Conservation (phyloP, 2,888 invertebrate species). For the Pilophorus perplexus region DNA sequence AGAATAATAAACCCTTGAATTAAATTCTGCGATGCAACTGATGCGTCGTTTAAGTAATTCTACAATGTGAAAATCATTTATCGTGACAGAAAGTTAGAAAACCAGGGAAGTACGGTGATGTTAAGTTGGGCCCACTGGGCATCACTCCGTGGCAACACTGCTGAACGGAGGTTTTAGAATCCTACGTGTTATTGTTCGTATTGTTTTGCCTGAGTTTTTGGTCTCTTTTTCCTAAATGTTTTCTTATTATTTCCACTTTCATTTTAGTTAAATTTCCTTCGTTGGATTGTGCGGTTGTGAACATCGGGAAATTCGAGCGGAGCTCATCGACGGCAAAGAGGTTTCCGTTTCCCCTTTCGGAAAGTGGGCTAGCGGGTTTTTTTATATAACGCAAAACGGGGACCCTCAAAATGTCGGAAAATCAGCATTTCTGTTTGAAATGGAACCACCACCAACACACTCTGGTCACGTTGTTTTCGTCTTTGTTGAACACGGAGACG, state of each 20-base stretch:
- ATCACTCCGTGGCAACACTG: constrained; percentile 19
- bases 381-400: too few species aligned
- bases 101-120: neutral
- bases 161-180: constrained; percentile 29
- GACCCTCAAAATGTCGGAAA: constrained; percentile 52
- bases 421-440: constrained; percentile 89
- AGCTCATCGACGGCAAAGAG: too few species aligned
- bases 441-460: constrained; percentile 96
- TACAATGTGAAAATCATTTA: too few species aligned
- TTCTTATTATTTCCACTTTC: constrained; percentile 8
- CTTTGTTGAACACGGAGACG: constrained; percentile 82
- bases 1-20: too few species aligned
- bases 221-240: constrained; percentile 6
- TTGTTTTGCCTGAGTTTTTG: constrained; percentile 34
- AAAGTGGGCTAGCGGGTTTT: too few species aligned
- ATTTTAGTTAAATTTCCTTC: too few species aligned
- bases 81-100: too few species aligned
- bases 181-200: constrained; percentile 37
- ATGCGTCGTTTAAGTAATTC: too few species aligned
- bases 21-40: too few species aligned
- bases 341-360: too few species aligned
- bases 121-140: neutral
- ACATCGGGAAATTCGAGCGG: too few species aligned
- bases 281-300: too few species aligned
- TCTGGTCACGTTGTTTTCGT: constrained; percentile 87